Evolutionary conservation across 1,140 invertebrate genomes (phyloP), one percentile per base, ranked within the genome.

Genomic region (Caerostris extrusa): DNA sequence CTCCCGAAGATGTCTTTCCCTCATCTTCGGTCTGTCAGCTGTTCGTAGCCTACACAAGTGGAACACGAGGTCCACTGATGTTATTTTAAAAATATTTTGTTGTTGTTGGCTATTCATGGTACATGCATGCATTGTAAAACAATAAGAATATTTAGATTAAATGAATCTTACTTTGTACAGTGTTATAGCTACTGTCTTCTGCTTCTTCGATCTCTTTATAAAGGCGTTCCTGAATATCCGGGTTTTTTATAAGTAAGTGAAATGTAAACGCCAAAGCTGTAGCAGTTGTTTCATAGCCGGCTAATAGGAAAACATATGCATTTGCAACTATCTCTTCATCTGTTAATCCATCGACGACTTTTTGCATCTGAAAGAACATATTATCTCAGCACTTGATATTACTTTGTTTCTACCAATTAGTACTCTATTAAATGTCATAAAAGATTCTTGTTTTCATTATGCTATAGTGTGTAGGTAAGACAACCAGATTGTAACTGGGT

Each of bases 231-330:
- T 96, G 96, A 57, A 95, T 94, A 4, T 96, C 95, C n/a, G 94
- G 95, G 94, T 97, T 93, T 55, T 95, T 95, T 7, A 96, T 96
- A 56, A 97, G 90, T 7, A 95, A 69, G 91, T 96, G 96, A 7
- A 95, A 93, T 50, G 95, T 94, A 87, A 95, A 96, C 2, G 96
- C 95, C 53, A 97, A 88, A 34, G 95, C 95, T 0, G 94, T 96
- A 4, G 96, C 95, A 10, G 96, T 96, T 0, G 96, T 96, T 67
- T 97, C 96, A 93, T 96, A 96, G 10, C 96, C 96, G 90, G 96
- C 96, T 67, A 96, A 87, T 67, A 95, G 10, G 92, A 96, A 96
- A 3, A 96, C 19, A 50, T 96, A 34, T 7, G 95, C 90, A 69
- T 96, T 95, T 5, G 95, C 95, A 7, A 95, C 81, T 10, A 96